Evolutionary conservation across 2,888 invertebrate genomes (phyloP).

Genomic region (Lamproptera curius): DNA sequence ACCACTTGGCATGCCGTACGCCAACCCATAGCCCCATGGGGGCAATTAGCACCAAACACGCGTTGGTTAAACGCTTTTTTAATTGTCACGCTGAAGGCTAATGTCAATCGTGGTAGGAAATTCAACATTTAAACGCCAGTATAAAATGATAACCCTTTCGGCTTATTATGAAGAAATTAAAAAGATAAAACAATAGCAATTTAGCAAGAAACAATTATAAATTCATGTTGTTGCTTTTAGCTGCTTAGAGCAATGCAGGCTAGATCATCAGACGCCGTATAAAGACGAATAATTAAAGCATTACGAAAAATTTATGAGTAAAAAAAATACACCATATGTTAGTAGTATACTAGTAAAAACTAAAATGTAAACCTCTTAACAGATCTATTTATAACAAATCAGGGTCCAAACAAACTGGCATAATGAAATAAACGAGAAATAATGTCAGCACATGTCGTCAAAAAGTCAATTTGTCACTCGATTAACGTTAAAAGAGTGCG

Average conservation of each 20-base stretch:
- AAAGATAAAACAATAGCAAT: too few species aligned
- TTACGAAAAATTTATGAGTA: not conserved
- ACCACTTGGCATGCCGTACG: not conserved
- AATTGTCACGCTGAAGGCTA: not conserved
- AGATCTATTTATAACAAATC: not conserved
- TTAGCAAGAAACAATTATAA: too few species aligned
- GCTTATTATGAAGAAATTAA: too few species aligned
- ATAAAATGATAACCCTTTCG: too few species aligned
- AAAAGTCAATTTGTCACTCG: conserved; percentile 55
- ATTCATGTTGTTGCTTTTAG: not conserved
- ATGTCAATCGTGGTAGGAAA: too few species aligned
- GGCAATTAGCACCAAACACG: not conserved
- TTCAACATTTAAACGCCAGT: too few species aligned
- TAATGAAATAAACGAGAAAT: conserved; percentile 28
- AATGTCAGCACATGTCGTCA: conserved; percentile 37
- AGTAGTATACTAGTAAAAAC: conserved; percentile 13
- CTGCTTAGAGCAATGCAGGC: not conserved
- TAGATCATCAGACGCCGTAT: not conserved
- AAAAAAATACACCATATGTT: not conserved
- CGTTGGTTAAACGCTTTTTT: not conserved
- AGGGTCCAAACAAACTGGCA: conserved; percentile 2
- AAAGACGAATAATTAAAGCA: not conserved
- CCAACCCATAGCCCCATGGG: not conserved
- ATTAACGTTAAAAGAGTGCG: conserved; percentile 55
- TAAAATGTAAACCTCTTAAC: not conserved